Conservation (phyloP, 2,797 vertebrate species). For the Lateolabrax maculatus region DNA sequence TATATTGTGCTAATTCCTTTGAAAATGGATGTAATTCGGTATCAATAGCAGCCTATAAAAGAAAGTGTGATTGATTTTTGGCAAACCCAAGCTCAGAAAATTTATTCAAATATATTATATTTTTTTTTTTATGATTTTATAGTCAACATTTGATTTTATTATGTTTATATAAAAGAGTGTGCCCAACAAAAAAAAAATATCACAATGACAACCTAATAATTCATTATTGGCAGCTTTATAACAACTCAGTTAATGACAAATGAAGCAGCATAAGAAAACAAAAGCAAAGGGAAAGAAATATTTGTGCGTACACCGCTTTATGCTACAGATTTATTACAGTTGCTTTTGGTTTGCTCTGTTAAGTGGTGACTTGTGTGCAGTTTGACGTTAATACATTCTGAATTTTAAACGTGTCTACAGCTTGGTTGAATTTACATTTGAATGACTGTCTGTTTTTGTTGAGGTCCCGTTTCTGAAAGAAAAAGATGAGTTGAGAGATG, state of each 20-base stretch:
- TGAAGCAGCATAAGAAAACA: background rate
- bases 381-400: background rate
- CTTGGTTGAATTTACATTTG: background rate
- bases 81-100: background rate
- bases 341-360: background rate
- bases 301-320: background rate
- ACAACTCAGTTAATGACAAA: background rate
- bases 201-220: background rate
- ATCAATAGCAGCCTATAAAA: background rate
- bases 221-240: background rate
- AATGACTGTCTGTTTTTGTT: background rate
- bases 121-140: background rate
- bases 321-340: background rate
- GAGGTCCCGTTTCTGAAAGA: conserved; percentile 3
- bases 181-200: background rate
- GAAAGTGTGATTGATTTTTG: background rate
- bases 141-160: background rate
- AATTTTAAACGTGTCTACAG: background rate
- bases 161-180: background rate
- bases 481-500: background rate
- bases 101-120: background rate
- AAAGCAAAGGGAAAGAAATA: background rate
- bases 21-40: background rate
- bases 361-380: background rate
- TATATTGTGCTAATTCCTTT: background rate